Conservation (phyloP, 2,113 vertebrate genomes). For the Amblyornis subalaris region DNA sequence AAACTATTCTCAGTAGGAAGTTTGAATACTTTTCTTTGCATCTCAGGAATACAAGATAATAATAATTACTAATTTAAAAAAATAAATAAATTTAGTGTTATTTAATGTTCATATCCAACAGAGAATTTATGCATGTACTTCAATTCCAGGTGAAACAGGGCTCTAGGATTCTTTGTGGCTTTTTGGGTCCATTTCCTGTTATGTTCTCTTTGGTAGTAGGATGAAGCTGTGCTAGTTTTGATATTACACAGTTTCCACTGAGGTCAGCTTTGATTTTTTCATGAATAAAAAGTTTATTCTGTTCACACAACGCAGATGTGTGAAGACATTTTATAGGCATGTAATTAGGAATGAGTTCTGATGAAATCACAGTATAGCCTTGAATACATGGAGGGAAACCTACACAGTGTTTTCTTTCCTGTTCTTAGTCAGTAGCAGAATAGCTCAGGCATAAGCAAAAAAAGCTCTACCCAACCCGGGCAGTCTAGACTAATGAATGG, state of each 20-base stretch:
- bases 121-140: neutral
- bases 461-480: neutral
- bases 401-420: neutral
- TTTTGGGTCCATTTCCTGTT: neutral
- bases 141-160: fast-evolving
- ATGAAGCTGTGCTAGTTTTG: neutral
- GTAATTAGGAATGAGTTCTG: neutral
- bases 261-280: neutral
- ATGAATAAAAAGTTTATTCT: neutral
- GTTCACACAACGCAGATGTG: neutral
- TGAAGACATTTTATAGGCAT: neutral
- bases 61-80: neutral
- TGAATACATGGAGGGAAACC: neutral
- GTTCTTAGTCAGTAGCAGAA: neutral
- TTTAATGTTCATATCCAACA: neutral
- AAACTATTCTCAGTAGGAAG: neutral
- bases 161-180: neutral
- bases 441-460: neutral
- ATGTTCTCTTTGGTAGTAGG: neutral
- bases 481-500: neutral
- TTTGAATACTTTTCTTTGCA: neutral
- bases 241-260: neutral
- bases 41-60: neutral
- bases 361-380: neutral
- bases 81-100: neutral